Evolutionary conservation across 2,888 invertebrate species (phyloP).

Genomic region (Aphodius granarius): DNA sequence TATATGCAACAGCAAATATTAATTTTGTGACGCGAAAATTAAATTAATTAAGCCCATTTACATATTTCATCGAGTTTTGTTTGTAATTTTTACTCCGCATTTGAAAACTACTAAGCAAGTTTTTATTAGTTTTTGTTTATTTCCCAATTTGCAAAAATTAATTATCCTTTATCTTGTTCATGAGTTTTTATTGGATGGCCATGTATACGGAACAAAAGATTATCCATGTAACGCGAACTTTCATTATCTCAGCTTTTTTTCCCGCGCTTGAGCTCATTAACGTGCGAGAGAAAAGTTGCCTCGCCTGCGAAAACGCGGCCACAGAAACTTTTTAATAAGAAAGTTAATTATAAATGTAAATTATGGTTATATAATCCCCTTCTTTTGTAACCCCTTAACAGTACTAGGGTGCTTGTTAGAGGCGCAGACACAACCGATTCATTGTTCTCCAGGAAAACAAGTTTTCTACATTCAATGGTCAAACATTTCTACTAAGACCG

Average conservation of each 20-base stretch:
- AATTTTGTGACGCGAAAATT: neutral
- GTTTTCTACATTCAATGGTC: no score
- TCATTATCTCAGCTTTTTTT: neutral
- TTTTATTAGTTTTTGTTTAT: neutral
- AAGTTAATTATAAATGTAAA: constrained; percentile 13
- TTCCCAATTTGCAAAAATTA: no score
- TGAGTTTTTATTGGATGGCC: neutral
- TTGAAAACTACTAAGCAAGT: no score
- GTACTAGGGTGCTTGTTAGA: neutral
- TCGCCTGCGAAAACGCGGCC: neutral
- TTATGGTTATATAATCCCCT: constrained; percentile 8
- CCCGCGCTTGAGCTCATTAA: neutral
- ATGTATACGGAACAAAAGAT: neutral
- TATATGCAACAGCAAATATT: neutral
- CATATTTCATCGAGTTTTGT: no score
- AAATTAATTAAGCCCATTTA: neutral
- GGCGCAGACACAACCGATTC: neutral
- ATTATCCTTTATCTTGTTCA: neutral
- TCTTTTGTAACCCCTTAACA: neutral
- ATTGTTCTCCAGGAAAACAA: neutral
- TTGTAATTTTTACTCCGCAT: no score
- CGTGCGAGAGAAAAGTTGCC: neutral
- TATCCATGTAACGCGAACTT: neutral
- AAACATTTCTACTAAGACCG: no score
- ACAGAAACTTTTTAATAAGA: constrained; percentile 12